A percentile compares a stretch with the other conserved stretches of the same genome.
phyloP scores from a whole-genome alignment of 2,797 vertebrate species.

The Ciconia nigra region DNA sequence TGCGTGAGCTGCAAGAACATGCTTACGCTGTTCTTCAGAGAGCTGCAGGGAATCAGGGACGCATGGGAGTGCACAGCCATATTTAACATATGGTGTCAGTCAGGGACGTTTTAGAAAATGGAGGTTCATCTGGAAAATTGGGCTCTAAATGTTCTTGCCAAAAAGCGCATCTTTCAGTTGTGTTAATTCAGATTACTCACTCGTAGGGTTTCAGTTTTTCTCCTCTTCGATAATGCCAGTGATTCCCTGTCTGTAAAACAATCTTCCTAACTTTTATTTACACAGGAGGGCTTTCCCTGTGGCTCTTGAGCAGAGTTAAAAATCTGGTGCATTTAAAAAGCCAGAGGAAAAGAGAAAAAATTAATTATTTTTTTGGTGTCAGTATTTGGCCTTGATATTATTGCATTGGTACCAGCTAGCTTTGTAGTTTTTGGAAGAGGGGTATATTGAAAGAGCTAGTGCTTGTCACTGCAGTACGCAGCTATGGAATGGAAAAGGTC shows the following conservation, averaged over 20 bases:
- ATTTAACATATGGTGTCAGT: neutral
- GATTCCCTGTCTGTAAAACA: neutral
- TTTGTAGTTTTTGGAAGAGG: constrained; percentile 1
- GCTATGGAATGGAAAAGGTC: neutral
- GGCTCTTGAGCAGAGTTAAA: neutral
- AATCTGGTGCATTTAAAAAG: neutral
- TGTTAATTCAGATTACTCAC: neutral
- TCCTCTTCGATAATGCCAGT: neutral
- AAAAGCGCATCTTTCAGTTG: neutral
- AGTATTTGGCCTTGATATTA: neutral
- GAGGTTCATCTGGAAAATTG: constrained; percentile 10
- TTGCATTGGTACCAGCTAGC: neutral
- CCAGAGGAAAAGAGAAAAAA: neutral
- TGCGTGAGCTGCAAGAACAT: neutral
- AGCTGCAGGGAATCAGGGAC: neutral
- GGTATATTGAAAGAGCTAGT: neutral
- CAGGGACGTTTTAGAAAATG: neutral
- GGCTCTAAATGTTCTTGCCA: neutral
- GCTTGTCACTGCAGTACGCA: neutral
- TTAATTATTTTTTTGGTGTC: neutral
- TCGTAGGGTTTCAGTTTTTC: neutral
- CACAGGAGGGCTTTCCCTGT: neutral
- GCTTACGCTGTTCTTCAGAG: neutral
- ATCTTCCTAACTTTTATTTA: neutral
- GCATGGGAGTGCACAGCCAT: neutral